Evolutionary conservation across 2,888 invertebrate species (phyloP).

Genomic region (Didymodactylos carnosus): DNA sequence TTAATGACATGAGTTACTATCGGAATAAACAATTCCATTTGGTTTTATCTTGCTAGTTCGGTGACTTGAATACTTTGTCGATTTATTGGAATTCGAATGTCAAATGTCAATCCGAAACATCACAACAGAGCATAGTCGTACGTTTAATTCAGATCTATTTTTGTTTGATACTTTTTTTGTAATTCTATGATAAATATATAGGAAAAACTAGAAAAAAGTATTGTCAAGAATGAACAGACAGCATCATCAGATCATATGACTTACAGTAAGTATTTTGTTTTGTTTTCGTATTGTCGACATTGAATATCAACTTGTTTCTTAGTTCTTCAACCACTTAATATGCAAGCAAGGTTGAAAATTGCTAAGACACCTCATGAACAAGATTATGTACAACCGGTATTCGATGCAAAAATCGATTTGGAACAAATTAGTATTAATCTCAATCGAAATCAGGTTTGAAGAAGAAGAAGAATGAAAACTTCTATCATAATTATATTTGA

Average conservation of each 20-base stretch:
- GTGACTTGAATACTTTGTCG: background rate
- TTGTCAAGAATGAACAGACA: background rate
- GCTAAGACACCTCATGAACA: slow-evolving; percentile 1
- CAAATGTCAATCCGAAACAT: background rate
- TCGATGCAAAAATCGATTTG: slow-evolving; percentile 13
- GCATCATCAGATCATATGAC: background rate
- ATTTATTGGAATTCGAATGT: background rate
- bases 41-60: background rate
- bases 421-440: slow-evolving; percentile 4
- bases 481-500: background rate
- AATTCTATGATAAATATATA: background rate
- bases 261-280: background rate
- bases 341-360: background rate
- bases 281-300: background rate
- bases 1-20: too few relatives aligned
- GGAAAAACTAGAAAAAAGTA: background rate
- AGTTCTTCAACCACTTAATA: slow-evolving; percentile 1
- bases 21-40: background rate
- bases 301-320: background rate
- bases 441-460: slow-evolving; percentile 6
- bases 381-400: background rate
- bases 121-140: background rate
- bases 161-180: background rate
- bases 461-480: too few relatives aligned
- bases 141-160: too few relatives aligned